Base-by-base conservation (phyloP, 2,113 vertebrate genomes). In the Alectura lathami region DNA sequence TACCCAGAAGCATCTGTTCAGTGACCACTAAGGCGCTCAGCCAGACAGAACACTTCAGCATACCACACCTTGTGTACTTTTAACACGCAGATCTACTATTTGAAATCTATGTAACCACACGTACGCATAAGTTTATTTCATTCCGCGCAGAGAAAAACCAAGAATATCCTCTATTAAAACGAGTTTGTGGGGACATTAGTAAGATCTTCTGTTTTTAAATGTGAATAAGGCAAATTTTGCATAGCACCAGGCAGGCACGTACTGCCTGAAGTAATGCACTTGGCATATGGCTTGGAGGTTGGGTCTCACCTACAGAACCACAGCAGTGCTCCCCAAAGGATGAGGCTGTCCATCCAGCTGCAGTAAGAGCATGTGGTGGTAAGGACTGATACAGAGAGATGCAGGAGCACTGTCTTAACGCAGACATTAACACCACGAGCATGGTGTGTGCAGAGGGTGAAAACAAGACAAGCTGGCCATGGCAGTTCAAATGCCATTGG, bases 51-150 rank as follows among this genome's bases (percentile, higher is more conserved):
- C 15, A n/a, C 9, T 68, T 77, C 47, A 69, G 30, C 13, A 42
- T 8, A 22, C 2, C 18, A 60, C 27, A 63, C 68, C 38, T 2
- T 34, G 14, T 27, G 40, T 26, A 24, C 42, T 68, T 84, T 57
- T 34, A 72, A 40, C 30, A 53, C 82, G 22, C 53, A 75, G 18
- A 34, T 75, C 27, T 60, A 64, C 11, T 2, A 47, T 22, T 48
- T 73, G 24, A 79, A 84, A 79, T 72, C 47, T 12, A 42, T 20
- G 36, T 53, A n/a, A 73, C 59, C 8, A 43, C 11, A 18, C 12
- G 21, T 2, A 21, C 8, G 32, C 6, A 29, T 0, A 50, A 0
- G 0, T 42, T n/a, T 83, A 48, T 62, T 85, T 70, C 11, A 80
- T 27, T 70, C 34, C 22, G 70, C 43, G 20, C 11, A 47, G 51